These are phyloP conservation scores for Crematogaster levior DNA, from an alignment of 2,888 invertebrate genomes.

Conservation along the genomic window DNA sequence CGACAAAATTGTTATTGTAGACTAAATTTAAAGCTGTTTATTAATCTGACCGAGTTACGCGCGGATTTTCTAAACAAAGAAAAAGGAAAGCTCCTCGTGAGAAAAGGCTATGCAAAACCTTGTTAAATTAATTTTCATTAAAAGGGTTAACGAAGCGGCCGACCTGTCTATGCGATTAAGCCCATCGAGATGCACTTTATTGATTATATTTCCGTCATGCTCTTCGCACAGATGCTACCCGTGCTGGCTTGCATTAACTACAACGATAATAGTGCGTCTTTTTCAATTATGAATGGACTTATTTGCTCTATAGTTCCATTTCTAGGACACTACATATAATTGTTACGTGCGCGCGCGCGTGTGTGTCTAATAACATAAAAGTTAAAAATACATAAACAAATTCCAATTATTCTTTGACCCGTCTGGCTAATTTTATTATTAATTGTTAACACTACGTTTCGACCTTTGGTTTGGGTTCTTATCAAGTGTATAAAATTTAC, in stretches of 20 bases:
- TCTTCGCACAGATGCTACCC: slow-evolving; percentile 53
- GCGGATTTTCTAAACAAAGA: slow-evolving; percentile 33
- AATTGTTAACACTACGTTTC: no score
- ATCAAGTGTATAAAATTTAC: no score
- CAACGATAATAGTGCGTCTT: slow-evolving; percentile 26
- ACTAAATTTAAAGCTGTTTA: slow-evolving; percentile 9
- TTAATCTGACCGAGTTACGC: not conserved
- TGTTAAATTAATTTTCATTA: slow-evolving; percentile 53
- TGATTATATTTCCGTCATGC: slow-evolving; percentile 52
- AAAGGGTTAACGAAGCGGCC: slow-evolving; percentile 51
- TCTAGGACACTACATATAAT: not conserved
- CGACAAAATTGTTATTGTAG: not conserved
- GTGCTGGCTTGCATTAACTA: slow-evolving; percentile 20
- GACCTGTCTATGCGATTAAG: slow-evolving; percentile 50
- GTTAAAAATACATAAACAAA: not conserved
- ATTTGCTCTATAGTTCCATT: slow-evolving; percentile 10
- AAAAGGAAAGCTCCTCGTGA: slow-evolving; percentile 27
- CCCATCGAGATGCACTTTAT: slow-evolving; percentile 55
- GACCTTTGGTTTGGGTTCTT: no score
- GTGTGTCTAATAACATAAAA: not conserved
- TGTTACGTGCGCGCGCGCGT: not conserved
- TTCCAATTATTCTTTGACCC: no score
- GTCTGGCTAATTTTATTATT: no score
- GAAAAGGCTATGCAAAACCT: slow-evolving; percentile 27
- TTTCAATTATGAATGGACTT: slow-evolving; percentile 11